Evolutionary conservation across 2,113 vertebrate genomes (phyloP).

Genomic region (Progne subis): DNA sequence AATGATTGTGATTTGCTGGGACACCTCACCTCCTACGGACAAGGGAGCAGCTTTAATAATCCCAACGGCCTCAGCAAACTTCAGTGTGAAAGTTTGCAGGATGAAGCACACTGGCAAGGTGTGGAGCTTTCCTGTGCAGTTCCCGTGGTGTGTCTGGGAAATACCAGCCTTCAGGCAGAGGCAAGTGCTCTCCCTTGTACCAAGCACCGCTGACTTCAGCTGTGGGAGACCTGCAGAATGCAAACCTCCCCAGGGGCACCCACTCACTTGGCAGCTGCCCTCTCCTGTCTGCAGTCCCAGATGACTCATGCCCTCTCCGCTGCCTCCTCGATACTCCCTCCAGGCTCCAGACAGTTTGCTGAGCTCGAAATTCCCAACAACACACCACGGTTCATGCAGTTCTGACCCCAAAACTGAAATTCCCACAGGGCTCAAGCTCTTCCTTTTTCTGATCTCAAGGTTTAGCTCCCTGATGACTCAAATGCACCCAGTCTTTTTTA

Average conservation of each 20-base stretch:
- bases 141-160: background rate
- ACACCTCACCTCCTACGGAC: background rate
- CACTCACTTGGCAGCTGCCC: constrained; percentile 52
- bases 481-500: background rate
- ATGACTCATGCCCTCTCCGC: constrained; percentile 42
- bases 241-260: constrained; percentile 43
- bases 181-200: constrained; percentile 29
- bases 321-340: background rate
- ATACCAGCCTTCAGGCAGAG: background rate
- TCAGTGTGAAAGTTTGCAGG: background rate
- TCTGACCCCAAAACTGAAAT: constrained; percentile 17
- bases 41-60: background rate
- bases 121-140: background rate
- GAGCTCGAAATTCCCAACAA: constrained; percentile 52
- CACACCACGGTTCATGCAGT: background rate
- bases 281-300: constrained; percentile 29
- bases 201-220: constrained; percentile 16
- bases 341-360: constrained; percentile 27
- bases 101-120: background rate
- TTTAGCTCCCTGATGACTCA: background rate
- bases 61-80: background rate
- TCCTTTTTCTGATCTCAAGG: background rate
- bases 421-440: constrained; percentile 9
- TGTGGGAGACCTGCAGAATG: constrained; percentile 42
- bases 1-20: background rate